Conservation (phyloP, 2,113 vertebrate species). For the Struthidea cinerea region DNA sequence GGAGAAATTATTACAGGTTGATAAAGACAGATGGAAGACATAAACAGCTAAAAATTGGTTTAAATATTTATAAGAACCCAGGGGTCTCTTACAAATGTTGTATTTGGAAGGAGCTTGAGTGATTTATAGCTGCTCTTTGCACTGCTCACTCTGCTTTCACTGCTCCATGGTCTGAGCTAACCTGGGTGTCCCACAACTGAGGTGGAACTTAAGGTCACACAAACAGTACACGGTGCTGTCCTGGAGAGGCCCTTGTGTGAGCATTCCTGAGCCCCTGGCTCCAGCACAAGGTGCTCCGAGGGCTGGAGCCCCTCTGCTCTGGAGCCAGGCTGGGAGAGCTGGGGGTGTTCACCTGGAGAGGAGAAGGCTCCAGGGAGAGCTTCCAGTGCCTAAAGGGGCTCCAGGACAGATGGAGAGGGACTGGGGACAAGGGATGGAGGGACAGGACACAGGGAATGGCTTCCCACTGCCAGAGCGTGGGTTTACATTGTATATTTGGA, state of each 20-base stretch:
- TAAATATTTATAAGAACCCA: constrained; percentile 36
- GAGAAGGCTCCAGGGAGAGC: neutral
- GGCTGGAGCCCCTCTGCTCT: neutral
- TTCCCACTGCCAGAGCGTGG: neutral
- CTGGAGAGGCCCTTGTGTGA: neutral
- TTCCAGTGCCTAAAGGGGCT: rapidly evolving
- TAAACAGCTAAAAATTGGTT: constrained; percentile 58
- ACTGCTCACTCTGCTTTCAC: neutral
- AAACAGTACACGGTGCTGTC: rapidly evolving
- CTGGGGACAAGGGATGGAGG: neutral
- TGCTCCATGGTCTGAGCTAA: neutral
- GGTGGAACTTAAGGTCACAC: neutral
- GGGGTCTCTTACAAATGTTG: constrained; percentile 28
- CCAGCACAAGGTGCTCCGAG: neutral
- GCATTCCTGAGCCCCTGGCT: neutral
- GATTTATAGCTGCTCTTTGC: constrained; percentile 43
- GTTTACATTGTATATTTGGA: neutral
- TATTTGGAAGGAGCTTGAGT: constrained; percentile 42
- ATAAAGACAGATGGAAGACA: constrained; percentile 29
- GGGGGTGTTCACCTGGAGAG: neutral
- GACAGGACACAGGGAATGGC: neutral
- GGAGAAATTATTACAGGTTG: constrained; percentile 6
- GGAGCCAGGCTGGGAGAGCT: neutral
- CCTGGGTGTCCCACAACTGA: neutral
- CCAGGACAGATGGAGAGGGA: neutral